These are phyloP conservation scores for Taphrorychus bicolor DNA, from an alignment of 2,888 invertebrate species.

Conservation along the genomic window DNA sequence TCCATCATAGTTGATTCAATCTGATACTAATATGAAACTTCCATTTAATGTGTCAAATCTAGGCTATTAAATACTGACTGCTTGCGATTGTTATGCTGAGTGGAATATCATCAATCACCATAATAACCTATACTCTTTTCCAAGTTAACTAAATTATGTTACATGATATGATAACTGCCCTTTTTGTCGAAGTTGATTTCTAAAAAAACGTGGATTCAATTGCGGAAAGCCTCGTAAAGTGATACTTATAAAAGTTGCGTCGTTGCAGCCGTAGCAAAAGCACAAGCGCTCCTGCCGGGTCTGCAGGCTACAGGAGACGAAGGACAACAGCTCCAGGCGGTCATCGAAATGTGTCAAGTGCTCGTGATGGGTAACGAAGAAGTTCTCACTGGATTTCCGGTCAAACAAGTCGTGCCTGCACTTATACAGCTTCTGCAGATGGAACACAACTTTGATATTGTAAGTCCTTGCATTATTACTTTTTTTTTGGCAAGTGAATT, in stretches of 20 bases:
- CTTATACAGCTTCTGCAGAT: constrained; percentile 90
- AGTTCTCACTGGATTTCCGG: constrained; percentile 96
- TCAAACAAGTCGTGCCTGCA: constrained; percentile 96
- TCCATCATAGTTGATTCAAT: too few species aligned
- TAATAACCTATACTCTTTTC: too few species aligned
- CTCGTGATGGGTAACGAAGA: constrained; percentile 99
- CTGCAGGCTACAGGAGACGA: constrained; percentile 94
- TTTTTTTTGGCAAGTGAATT: neutral
- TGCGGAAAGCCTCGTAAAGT: too few species aligned
- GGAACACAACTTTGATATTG: constrained; percentile 99
- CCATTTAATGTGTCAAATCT: too few species aligned
- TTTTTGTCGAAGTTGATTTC: too few species aligned
- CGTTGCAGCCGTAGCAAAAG: constrained; percentile 77
- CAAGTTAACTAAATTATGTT: too few species aligned
- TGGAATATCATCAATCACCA: too few species aligned
- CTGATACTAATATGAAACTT: too few species aligned
- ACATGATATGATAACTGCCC: too few species aligned
- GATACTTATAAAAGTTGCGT: neutral
- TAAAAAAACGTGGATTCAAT: too few species aligned
- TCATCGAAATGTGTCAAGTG: constrained; percentile 98
- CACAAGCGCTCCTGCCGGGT: constrained; percentile 90
- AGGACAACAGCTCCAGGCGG: constrained; percentile 94
- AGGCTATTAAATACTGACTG: too few species aligned
- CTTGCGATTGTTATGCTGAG: too few species aligned
- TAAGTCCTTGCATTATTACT: constrained; percentile 53